These are phyloP conservation scores for Callinectes sapidus DNA, from an alignment of 2,888 invertebrate species.

Conservation along the genomic window DNA sequence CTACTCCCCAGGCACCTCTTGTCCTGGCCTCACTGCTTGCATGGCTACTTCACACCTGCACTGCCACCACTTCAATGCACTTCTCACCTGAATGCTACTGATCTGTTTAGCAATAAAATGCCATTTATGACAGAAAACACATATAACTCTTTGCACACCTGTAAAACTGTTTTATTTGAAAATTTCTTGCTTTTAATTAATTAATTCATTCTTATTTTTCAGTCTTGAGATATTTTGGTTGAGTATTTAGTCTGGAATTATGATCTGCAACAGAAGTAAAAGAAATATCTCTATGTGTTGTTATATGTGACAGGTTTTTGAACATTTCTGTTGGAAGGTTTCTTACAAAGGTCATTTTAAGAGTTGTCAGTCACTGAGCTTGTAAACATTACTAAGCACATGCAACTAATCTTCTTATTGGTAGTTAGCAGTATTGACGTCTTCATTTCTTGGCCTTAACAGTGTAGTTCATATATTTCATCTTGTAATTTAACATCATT, in stretches of 20 bases:
- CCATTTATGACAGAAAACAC: neutral
- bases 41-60: constrained; percentile 5
- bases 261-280: neutral
- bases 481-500: neutral
- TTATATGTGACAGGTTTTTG: no score
- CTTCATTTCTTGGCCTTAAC: neutral
- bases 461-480: neutral
- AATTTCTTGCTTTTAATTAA: neutral
- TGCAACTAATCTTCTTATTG: neutral
- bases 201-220: neutral
- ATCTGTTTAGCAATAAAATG: neutral
- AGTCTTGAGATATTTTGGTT: neutral
- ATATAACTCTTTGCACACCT: neutral
- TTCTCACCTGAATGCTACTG: neutral
- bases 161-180: neutral
- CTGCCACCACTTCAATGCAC: constrained; percentile 15
- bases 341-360: neutral
- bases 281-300: neutral
- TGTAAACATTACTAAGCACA: neutral
- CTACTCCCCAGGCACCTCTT: neutral
- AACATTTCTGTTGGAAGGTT: neutral
- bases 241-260: neutral
- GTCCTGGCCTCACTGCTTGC: constrained; percentile 6
- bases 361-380: neutral
- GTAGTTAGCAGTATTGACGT: neutral